Base-by-base conservation (phyloP, 2,888 invertebrate species). In the Ferdinandea cuprea region DNA sequence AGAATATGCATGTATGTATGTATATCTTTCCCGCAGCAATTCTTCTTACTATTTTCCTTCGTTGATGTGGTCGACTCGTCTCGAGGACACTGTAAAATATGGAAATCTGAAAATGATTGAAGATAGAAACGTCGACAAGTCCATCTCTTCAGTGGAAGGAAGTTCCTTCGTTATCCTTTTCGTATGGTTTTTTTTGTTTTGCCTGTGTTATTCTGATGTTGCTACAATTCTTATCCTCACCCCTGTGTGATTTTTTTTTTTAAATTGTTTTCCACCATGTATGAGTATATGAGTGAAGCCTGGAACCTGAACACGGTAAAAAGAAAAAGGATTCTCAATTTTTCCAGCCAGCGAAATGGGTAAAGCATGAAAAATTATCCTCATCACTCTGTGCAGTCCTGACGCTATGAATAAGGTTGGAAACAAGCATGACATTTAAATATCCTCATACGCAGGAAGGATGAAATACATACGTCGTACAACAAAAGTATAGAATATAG, bases 81-180 rank as follows among this genome's bases (percentile, higher is more conserved):
- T 56, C 37, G 42, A 81, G 59, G 65, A 71, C 52, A 72, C 65
- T 42, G 65, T 63, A 42, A 76, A 77, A 80, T 80, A 81, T 81
- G 81, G 59, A 81, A 81, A 83, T 83, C 68, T 78, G 44, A 78
- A 83, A 83, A 78, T 83, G 81, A 81, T 81, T 77, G 77, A 81
- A 77, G 81, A 81, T 72, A 77, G 71, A 83, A 68, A 83, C 72
- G 83, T 83, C 68, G 83, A 78, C 83, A 78, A 83, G 83, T 83
- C 72, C 72, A 72, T 83, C 68, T 78, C 58, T 76, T 79, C 61
- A 48, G 30, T n/a, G n/a, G n/a, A n/a, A n/a, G n/a, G 25, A 73
- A 73, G 59, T 48, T 35, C 37, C 44, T 28, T 35, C 52, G 7
- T 58, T 35, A 42, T 48, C 37, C 52, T 21, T 3, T 5, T 15